Evolutionary conservation across 2,113 vertebrate species (phyloP).

Genomic region (Myotis lucifugus): DNA sequence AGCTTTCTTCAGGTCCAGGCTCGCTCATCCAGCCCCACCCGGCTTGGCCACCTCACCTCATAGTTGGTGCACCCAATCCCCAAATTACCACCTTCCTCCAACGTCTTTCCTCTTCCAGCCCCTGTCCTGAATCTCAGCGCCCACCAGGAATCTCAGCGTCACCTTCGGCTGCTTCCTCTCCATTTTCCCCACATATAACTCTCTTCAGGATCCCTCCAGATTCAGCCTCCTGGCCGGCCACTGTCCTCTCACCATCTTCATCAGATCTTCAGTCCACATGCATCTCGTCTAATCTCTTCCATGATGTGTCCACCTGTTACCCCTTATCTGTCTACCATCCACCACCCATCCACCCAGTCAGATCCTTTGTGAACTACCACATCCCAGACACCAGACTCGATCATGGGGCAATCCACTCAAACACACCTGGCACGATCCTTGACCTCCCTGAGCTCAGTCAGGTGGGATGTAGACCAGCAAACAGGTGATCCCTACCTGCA

Average conservation of each 20-base stretch:
- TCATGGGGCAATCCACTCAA: neutral
- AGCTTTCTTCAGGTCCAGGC: neutral
- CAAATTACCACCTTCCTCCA: neutral
- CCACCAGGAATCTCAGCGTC: neutral
- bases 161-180: neutral
- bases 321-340: neutral
- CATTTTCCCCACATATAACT: neutral
- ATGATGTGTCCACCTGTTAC: neutral
- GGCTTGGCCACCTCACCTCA: neutral
- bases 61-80: neutral
- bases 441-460: neutral
- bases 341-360: neutral
- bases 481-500: neutral
- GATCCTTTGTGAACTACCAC: neutral
- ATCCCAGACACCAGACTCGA: no score
- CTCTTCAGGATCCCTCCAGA: neutral
- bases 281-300: neutral
- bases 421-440: neutral
- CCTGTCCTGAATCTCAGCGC: neutral
- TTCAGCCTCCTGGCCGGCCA: neutral
- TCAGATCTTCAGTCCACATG: neutral
- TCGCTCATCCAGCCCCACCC: neutral
- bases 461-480: neutral
- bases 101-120: rapidly evolving
- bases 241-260: neutral